Percentiles rank a stretch among this genome's conserved stretches.
Conservation (phyloP, 37 sponge, comb jelly and placozoan genomes). For the Beroe ovata region DNA sequence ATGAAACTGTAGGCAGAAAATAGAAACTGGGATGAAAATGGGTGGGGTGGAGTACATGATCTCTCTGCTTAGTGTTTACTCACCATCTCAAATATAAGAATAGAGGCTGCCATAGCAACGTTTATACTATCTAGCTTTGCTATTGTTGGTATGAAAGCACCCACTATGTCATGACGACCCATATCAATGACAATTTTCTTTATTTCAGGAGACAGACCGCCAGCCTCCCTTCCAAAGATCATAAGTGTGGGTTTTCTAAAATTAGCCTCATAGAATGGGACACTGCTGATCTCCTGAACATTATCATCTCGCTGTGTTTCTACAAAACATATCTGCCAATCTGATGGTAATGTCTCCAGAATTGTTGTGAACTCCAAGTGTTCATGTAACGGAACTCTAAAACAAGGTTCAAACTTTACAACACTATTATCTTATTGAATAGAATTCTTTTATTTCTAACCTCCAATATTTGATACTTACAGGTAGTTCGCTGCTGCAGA, state of each 20-base stretch:
- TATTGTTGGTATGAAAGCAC: constrained; percentile 17
- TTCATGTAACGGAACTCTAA: constrained; percentile 28
- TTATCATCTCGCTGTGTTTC: not conserved
- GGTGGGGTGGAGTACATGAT: too few species aligned
- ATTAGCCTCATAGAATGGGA: constrained; percentile 9
- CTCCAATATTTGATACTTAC: too few species aligned
- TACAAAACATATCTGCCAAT: constrained; percentile 45
- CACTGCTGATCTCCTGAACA: not conserved
- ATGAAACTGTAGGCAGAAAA: too few species aligned
- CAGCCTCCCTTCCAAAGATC: constrained; percentile 23
- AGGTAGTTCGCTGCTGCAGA: constrained; percentile 20
- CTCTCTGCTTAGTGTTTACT: too few species aligned
- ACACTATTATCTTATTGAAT: too few species aligned
- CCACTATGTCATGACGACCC: not conserved
- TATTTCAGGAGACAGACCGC: not conserved
- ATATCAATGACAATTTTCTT: not conserved
- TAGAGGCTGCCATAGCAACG: constrained; percentile 15
- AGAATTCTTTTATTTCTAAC: too few species aligned
- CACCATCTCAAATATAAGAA: constrained; percentile 63
- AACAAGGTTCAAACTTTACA: not conserved
- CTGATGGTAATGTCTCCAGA: not conserved
- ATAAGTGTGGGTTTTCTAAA: constrained; percentile 31
- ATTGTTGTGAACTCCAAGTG: not conserved
- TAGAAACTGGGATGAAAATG: too few species aligned
- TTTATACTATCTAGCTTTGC: not conserved